Percentiles rank a stretch among this genome's conserved stretches.
These are phyloP conservation scores for Schizopygopsis pylzovi DNA, from an alignment of 2,797 vertebrate species.

Conservation along the genomic window DNA sequence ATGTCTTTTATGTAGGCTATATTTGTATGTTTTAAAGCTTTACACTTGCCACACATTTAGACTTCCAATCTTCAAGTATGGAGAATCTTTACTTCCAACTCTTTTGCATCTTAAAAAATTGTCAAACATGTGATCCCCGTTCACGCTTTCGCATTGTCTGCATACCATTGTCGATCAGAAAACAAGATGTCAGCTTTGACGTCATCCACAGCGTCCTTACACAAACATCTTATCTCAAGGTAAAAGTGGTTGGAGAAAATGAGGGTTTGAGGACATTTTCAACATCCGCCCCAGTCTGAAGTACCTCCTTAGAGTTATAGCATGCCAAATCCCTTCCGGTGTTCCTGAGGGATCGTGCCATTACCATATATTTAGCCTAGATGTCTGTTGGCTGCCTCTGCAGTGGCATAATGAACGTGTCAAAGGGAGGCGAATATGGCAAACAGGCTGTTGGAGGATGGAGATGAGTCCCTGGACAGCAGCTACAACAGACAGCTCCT, in stretches of 20 bases:
- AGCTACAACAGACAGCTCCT: constrained; percentile 46
- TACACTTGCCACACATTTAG: background rate
- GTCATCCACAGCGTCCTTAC: constrained; percentile 9
- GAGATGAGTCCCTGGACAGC: constrained; percentile 45
- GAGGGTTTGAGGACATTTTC: constrained; percentile 16
- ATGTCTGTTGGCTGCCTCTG: constrained; percentile 49
- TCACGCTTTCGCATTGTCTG: background rate
- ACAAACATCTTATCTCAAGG: constrained; percentile 29
- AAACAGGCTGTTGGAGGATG: constrained; percentile 39
- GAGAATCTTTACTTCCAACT: background rate
- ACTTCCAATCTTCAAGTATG: background rate
- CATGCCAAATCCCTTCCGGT: constrained; percentile 32
- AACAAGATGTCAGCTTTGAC: constrained; percentile 34
- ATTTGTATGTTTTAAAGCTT: background rate
- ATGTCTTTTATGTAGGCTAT: background rate
- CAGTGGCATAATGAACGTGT: constrained; percentile 47
- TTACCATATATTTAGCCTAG: constrained; percentile 52
- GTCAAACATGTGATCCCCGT: background rate
- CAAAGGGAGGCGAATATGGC: constrained; percentile 35
- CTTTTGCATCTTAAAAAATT: background rate
- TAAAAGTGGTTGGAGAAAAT: background rate
- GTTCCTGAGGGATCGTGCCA: constrained; percentile 19
- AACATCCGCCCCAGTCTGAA: constrained; percentile 1
- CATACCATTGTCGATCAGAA: constrained; percentile 24
- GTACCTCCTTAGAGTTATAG: constrained; percentile 39